These are phyloP conservation scores for Prionace glauca DNA, from an alignment of 2,797 vertebrate species.

Conservation along the genomic window DNA sequence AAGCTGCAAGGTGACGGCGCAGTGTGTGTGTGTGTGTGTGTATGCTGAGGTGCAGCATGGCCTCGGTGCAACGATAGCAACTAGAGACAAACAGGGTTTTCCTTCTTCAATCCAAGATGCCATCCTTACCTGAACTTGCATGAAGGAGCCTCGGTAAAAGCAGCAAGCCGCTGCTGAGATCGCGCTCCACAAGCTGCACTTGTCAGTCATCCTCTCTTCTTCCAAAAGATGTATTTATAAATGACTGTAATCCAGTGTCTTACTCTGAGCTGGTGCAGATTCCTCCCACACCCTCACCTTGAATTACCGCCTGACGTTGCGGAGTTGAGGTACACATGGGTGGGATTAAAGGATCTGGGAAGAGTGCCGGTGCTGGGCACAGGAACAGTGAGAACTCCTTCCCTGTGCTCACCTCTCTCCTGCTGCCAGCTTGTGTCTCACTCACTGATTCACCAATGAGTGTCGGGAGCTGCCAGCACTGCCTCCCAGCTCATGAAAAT, in stretches of 20 bases:
- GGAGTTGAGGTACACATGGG: not conserved
- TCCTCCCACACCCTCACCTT: not conserved
- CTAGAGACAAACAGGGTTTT: too few relatives aligned
- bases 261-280: not conserved
- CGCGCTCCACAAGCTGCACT: constrained; percentile 95
- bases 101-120: not conserved
- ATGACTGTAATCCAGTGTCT: not conserved
- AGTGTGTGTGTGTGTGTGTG: not conserved
- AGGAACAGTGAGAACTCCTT: not conserved
- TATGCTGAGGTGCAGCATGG: not conserved
- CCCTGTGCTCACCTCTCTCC: not conserved
- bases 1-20: not conserved
- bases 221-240: not conserved
- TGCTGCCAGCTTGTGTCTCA: not conserved
- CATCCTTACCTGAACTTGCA: constrained; percentile 92
- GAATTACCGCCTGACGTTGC: not conserved
- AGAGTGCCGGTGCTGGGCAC: not conserved
- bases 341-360: not conserved
- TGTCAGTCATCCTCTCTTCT: constrained; percentile 72
- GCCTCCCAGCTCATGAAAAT: constrained; percentile 22
- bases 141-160: constrained; percentile 96
- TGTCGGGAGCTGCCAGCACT: constrained; percentile 41
- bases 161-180: constrained; percentile 95
- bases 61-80: too few relatives aligned
- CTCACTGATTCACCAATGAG: constrained; percentile 32